A percentile compares a stretch with the other conserved stretches of the same genome.
phyloP scores from a whole-genome alignment of 2,888 invertebrate species.

The Rosalia funebris region DNA sequence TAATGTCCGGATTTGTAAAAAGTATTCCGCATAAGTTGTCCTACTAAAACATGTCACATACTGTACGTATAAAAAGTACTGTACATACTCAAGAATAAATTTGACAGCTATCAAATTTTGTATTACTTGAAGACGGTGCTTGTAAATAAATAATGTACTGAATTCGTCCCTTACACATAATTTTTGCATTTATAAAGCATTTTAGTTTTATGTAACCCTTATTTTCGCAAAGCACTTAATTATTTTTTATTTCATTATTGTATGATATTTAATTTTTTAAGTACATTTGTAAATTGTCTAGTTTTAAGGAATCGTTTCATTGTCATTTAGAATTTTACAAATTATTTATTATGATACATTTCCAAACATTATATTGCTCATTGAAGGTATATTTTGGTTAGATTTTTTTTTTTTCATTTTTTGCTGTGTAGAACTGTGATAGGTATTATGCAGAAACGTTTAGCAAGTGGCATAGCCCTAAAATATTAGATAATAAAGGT shows the following conservation, averaged over 20 bases:
- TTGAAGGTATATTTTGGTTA: conserved; percentile 14
- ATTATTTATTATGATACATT: conserved; percentile 24
- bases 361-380: conserved; percentile 15
- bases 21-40: conserved; percentile 14
- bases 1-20: conserved; percentile 3
- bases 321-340: conserved; percentile 13
- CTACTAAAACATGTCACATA: not conserved
- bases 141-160: conserved; percentile 36
- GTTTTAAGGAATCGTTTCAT: conserved; percentile 18
- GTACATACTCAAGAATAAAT: conserved; percentile 48
- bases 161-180: conserved; percentile 21
- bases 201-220: conserved; percentile 2
- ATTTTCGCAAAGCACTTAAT: conserved; percentile 18
- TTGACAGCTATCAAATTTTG: conserved; percentile 49
- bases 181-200: conserved; percentile 16
- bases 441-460: conserved; percentile 42
- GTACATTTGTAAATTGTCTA: conserved; percentile 17
- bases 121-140: conserved; percentile 50
- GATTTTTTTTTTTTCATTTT: conserved; percentile 32
- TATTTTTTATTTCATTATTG: conserved; percentile 19
- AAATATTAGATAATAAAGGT: conserved; percentile 8
- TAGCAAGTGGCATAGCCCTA: conserved; percentile 30
- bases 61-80: conserved; percentile 26
- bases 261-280: conserved; percentile 23
- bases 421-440: conserved; percentile 61